Evolutionary conservation across 1,140 invertebrate species (phyloP).

Genomic region (Oncopodura yosiiana): DNA sequence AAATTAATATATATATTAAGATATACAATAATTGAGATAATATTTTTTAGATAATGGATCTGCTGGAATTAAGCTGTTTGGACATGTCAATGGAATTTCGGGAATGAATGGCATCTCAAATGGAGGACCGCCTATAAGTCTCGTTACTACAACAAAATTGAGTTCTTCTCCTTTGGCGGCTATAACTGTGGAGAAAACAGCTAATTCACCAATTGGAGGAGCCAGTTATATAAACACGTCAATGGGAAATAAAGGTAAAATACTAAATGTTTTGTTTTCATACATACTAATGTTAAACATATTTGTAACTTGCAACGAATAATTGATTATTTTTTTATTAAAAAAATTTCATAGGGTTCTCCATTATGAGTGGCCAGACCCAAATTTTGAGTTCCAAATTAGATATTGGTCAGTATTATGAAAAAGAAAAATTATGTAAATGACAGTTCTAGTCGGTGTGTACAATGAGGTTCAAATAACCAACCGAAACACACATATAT

Average conservation of each 20-base stretch:
- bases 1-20: no score
- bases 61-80: conserved; percentile 30
- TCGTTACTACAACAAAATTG: conserved; percentile 33
- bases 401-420: conserved; percentile 35
- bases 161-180: conserved; percentile 34
- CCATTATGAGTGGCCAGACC: conserved; percentile 26
- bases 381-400: conserved; percentile 24
- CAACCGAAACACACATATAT: neutral
- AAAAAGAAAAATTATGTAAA: conserved; percentile 35
- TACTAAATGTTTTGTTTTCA: conserved; percentile 8
- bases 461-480: neutral
- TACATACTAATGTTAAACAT: no score
- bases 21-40: no score
- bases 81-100: conserved; percentile 30
- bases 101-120: conserved; percentile 28
- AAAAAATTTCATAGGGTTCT: conserved; percentile 27
- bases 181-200: conserved; percentile 34
- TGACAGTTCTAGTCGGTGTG: conserved; percentile 33
- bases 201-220: conserved; percentile 33
- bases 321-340: neutral
- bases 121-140: conserved; percentile 25
- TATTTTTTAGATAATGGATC: no score
- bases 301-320: neutral
- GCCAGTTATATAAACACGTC: conserved; percentile 26
- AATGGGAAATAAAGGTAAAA: conserved; percentile 25